Percentiles rank a stretch among this genome's conserved stretches.
Conservation (phyloP, 2,797 vertebrate species). For the Sus cebifrons region DNA sequence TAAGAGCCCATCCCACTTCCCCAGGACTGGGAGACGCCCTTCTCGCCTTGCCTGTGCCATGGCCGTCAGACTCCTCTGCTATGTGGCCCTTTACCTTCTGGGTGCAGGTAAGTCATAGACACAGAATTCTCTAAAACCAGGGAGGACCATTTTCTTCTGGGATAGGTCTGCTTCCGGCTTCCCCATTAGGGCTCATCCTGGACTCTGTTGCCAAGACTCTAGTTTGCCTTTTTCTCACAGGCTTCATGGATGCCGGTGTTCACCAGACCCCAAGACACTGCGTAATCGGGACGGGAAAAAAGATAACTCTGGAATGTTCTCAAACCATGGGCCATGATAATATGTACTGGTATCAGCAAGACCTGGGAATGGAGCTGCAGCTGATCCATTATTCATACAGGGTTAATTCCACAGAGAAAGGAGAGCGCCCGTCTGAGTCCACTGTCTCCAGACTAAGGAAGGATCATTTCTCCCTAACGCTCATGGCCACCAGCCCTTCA, state of each 20-base stretch:
- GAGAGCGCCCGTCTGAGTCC: neutral
- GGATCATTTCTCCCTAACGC: neutral
- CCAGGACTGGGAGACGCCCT: neutral
- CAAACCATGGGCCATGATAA: neutral
- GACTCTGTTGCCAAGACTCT: neutral
- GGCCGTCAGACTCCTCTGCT: neutral
- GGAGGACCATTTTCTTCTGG: neutral
- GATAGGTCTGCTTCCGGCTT: neutral
- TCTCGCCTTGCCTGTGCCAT: neutral
- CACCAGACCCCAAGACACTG: constrained; percentile 53
- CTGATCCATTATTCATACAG: constrained; percentile 12
- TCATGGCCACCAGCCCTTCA: neutral
- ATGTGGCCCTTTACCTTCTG: neutral
- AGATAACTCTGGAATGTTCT: neutral
- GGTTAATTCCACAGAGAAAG: neutral
- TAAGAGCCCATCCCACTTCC: neutral
- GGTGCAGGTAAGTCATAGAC: neutral
- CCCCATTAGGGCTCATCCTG: neutral
- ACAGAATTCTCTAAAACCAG: neutral
- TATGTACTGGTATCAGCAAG: constrained; percentile 79
- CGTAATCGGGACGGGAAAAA: constrained; percentile 57
- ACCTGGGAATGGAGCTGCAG: neutral
- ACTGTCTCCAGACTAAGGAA: neutral
- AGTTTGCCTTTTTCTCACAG: constrained; percentile 56
- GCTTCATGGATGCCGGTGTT: neutral